These are phyloP conservation scores for Trogon melanurus DNA, from an alignment of 2,113 vertebrate species.

Conservation along the genomic window DNA sequence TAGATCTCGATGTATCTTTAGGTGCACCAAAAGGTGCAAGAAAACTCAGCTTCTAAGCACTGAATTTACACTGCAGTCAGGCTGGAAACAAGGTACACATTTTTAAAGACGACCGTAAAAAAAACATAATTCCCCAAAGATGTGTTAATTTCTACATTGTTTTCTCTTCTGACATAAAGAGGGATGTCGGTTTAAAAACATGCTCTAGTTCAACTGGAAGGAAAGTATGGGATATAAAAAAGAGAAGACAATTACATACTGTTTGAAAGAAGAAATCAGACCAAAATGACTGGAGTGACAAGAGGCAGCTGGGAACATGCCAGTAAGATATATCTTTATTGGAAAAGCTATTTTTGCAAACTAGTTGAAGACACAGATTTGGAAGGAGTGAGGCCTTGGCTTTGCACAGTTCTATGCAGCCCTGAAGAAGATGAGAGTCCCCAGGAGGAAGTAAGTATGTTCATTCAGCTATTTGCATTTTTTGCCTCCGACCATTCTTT, in stretches of 20 bases:
- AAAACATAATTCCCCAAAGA: not conserved
- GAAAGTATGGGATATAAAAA: not conserved
- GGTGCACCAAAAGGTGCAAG: not conserved
- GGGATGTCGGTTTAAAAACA: not conserved
- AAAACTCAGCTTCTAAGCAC: not conserved
- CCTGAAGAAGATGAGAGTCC: not conserved
- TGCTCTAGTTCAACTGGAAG: not conserved
- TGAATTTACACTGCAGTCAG: not conserved
- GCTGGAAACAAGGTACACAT: not conserved
- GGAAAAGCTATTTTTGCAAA: constrained; percentile 9
- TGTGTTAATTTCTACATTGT: not conserved
- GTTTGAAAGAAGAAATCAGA: not conserved
- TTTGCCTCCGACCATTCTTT: not conserved
- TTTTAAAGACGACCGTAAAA: not conserved
- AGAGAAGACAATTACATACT: not conserved
- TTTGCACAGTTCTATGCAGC: not conserved
- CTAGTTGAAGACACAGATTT: not conserved
- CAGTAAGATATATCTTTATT: not conserved
- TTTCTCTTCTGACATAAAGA: not conserved
- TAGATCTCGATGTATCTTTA: not conserved
- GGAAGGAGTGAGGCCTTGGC: not conserved
- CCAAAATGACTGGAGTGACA: not conserved
- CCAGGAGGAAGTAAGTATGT: not conserved
- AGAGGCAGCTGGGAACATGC: not conserved
- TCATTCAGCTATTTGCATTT: not conserved